These are phyloP conservation scores for Lordiphosa collinella DNA, from an alignment of 1,140 invertebrate species.

Conservation along the genomic window DNA sequence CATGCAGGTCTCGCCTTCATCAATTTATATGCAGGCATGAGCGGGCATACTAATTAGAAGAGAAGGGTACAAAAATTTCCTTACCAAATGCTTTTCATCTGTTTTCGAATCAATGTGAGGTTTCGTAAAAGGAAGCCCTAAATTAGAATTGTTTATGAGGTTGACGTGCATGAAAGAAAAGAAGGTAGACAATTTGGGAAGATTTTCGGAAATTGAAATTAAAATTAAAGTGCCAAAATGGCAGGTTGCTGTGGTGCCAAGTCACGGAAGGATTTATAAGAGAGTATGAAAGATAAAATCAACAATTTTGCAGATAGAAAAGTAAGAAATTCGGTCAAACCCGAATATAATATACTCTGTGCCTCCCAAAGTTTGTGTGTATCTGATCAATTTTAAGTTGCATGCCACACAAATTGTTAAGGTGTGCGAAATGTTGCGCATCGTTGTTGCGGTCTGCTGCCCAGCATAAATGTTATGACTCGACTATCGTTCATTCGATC, in stretches of 20 bases:
- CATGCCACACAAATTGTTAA: too few relatives aligned
- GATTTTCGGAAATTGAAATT: constrained; percentile 11
- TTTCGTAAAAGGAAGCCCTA: constrained; percentile 48
- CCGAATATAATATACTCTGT: too few relatives aligned
- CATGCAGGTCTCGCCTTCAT: constrained; percentile 55
- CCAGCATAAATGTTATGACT: too few relatives aligned
- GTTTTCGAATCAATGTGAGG: constrained; percentile 21
- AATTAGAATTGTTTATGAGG: constrained; percentile 61
- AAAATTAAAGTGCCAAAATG: constrained; percentile 6
- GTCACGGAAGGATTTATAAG: not conserved
- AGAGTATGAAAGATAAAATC: too few relatives aligned
- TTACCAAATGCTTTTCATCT: constrained; percentile 48
- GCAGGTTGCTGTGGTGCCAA: not conserved
- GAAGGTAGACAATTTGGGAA: not conserved
- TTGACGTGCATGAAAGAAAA: constrained; percentile 21
- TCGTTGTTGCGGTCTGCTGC: too few relatives aligned
- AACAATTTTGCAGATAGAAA: too few relatives aligned
- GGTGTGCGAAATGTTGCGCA: too few relatives aligned
- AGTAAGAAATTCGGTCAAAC: too few relatives aligned
- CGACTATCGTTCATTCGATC: too few relatives aligned
- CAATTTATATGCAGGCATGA: constrained; percentile 68
- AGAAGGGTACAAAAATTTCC: constrained; percentile 34
- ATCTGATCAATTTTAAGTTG: too few relatives aligned
- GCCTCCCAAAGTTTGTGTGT: too few relatives aligned
- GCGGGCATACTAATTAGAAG: constrained; percentile 69